Evolutionary conservation across 2,113 vertebrate species (phyloP).

Genomic region (Oreochromis spilurus): DNA sequence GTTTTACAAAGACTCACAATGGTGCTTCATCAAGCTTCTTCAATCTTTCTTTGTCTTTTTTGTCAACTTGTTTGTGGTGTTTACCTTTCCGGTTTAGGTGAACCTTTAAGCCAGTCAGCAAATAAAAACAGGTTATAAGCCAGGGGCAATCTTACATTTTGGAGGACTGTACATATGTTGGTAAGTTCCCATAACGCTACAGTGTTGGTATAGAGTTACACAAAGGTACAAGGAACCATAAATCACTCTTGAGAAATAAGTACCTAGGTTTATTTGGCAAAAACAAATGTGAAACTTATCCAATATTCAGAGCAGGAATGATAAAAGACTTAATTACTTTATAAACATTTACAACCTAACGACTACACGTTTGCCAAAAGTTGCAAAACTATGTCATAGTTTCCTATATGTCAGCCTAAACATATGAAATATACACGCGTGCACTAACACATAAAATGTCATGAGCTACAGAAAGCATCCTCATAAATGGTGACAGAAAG

Average conservation of each 20-base stretch:
- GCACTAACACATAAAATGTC: neutral
- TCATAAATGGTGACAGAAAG: conserved; percentile 50
- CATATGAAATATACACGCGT: neutral
- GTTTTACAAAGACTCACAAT: neutral
- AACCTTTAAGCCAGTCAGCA: neutral
- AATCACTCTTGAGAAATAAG: neutral
- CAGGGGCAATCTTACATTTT: neutral
- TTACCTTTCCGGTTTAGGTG: neutral
- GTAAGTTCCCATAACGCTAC: neutral
- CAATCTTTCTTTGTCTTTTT: neutral
- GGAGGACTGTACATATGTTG: neutral
- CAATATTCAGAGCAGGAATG: neutral
- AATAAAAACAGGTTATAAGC: neutral
- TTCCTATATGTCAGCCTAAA: neutral
- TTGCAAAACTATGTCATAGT: neutral
- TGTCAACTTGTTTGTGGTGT: neutral
- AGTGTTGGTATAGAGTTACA: neutral
- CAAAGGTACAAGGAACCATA: neutral
- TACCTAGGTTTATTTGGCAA: neutral
- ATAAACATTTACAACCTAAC: neutral
- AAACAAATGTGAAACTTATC: neutral
- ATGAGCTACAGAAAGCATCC: conserved; percentile 2
- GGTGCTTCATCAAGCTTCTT: neutral
- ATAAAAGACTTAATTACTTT: neutral
- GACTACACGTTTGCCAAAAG: neutral